phyloP scores from a whole-genome alignment of 2,113 vertebrate species.

The Epinephelus fuscoguttatus region DNA sequence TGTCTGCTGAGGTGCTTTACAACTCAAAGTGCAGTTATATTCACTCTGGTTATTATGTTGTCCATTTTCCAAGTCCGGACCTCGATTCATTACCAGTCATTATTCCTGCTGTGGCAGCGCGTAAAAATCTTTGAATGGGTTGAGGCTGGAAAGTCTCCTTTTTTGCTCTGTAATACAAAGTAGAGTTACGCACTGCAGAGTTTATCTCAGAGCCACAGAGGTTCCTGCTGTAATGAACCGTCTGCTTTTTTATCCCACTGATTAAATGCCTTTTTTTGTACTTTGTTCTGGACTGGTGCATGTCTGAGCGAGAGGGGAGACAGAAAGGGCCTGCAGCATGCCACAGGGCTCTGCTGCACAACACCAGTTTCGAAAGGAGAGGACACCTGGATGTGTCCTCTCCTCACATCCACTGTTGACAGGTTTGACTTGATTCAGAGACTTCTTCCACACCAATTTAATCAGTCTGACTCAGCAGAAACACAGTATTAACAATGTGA shows the following conservation, averaged over 20 bases:
- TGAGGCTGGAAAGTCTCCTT: conserved; percentile 21
- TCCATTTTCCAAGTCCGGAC: conserved; percentile 30
- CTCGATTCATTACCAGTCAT: conserved; percentile 37
- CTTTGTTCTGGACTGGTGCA: not conserved
- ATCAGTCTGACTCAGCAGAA: not conserved
- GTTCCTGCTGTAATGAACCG: conserved; percentile 39
- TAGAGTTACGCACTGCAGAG: not conserved
- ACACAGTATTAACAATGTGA: not conserved
- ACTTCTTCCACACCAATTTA: not conserved
- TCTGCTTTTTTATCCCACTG: conserved; percentile 20
- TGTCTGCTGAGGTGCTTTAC: conserved; percentile 27
- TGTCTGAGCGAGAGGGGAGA: conserved; percentile 9
- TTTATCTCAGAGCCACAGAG: conserved; percentile 66
- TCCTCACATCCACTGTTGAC: conserved; percentile 6
- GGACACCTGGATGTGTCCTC: conserved; percentile 18
- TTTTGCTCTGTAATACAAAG: conserved; percentile 34
- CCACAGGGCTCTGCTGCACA: conserved; percentile 21
- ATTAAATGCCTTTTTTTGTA: conserved; percentile 21
- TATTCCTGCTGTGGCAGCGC: conserved; percentile 18
- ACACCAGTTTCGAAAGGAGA: not conserved
- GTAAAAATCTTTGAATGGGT: conserved; percentile 33
- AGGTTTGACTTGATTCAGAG: not conserved
- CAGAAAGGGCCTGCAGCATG: not conserved
- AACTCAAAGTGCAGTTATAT: conserved; percentile 35
- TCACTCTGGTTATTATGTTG: conserved; percentile 43